Conservation (phyloP, 2,888 invertebrate species). For the Drosophila kuntzei region DNA sequence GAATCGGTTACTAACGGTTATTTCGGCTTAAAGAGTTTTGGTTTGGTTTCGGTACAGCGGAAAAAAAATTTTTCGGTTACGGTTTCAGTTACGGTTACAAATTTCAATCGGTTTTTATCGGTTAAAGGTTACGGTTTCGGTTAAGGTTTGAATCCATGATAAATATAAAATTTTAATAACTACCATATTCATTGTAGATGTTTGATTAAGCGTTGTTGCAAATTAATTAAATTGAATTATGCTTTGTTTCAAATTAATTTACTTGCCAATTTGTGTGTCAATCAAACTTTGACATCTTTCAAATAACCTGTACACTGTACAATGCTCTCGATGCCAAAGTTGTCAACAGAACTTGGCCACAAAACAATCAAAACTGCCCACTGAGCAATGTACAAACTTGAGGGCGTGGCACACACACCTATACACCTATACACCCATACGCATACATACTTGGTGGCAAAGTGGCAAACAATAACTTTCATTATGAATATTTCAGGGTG, state of each 20-base stretch:
- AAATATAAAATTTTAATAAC: background rate
- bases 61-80: no score
- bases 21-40: no score
- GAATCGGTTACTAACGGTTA: no score
- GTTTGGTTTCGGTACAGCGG: no score
- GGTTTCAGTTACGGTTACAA: no score
- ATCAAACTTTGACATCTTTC: constrained; percentile 43
- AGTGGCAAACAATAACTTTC: constrained; percentile 76
- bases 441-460: constrained; percentile 14
- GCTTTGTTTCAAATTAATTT: constrained; percentile 20
- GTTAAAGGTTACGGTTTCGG: no score
- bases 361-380: constrained; percentile 71
- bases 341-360: constrained; percentile 56
- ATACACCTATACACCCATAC: constrained; percentile 9
- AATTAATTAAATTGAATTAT: constrained; percentile 31
- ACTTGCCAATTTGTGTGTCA: constrained; percentile 31
- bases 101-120: no score
- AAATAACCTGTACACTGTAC: constrained; percentile 34
- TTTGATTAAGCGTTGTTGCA: background rate
- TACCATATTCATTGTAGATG: no score
- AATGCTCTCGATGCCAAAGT: constrained; percentile 53
- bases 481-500: constrained; percentile 72
- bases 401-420: constrained; percentile 36
- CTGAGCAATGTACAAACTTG: constrained; percentile 43
- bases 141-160: no score